Base-by-base conservation (phyloP, 2,888 invertebrate genomes). In the Diaperis boleti region DNA sequence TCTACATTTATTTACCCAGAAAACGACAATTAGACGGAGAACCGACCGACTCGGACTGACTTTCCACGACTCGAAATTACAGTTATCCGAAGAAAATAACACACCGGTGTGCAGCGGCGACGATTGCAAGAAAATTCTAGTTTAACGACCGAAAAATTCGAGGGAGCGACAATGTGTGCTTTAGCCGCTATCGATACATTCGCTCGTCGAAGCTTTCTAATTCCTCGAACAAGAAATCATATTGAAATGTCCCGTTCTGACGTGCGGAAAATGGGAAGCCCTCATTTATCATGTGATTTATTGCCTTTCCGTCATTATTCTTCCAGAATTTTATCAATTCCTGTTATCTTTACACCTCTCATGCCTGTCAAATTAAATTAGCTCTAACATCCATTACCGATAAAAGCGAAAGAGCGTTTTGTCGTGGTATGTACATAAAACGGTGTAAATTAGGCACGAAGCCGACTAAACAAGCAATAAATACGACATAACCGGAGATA, bases 221-320 rank as follows among this genome's bases (percentile, higher is more conserved):
- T 55, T 62, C 37, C 39, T 49, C 10, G 20, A 42, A 62, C 42
- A 44, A 57, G 57, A 39, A 49, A 57, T 49, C 45, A 31, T 57
- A 62, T 52, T 57, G 57, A 62, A 57, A 50, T 59, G 62, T 62
- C 57, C 29, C 20, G 49, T 42, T 45, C 26, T 62, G 62, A 62
- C 62, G 31, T 52, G 62, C 45, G 37, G 57, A 62, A 62, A 57
- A 57, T 62, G 17, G 52, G 39, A 62, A 39, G 45, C 41, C n/a
- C 45, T 33, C 62, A 57, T 62, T 62, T 62, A 57, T 57, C 50
- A 50, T 45, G 35, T 62, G 62, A 62, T 62, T 62, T 57, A 62
- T 62, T 42, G 52, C 62, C 50, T 62, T 33, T 49, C 52, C 26
- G 49, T 57, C 57, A 59, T 52, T 57, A 57, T 62, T 57, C 55